These are phyloP conservation scores for Tethya wilhelma DNA, from an alignment of 37 sponge, comb jelly and placozoan species.

Conservation along the genomic window DNA sequence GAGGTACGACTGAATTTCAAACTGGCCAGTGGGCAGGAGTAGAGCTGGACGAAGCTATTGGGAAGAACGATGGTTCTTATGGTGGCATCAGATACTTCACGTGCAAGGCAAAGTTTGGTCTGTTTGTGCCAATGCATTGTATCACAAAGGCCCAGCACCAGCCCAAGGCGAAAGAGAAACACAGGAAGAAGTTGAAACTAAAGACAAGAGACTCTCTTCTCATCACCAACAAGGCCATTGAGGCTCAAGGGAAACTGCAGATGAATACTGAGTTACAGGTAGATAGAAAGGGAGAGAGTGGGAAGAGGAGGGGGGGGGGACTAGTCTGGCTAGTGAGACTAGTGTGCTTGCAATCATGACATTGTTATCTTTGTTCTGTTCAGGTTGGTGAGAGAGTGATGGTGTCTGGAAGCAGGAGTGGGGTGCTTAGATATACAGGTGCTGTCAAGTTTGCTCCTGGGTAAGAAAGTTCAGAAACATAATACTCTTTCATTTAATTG, in stretches of 20 bases:
- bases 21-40: conserved; percentile 90
- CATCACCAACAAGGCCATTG: conserved; percentile 43
- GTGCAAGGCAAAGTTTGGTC: conserved; percentile 84
- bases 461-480: conserved; percentile 36
- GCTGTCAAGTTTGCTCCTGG: conserved; percentile 85
- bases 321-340: neutral
- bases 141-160: conserved; percentile 22
- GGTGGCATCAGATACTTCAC: conserved; percentile 94
- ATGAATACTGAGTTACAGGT: conserved; percentile 66
- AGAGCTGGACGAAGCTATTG: conserved; percentile 85
- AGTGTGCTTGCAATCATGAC: neutral
- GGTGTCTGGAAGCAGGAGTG: conserved; percentile 61
- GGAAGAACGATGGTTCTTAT: conserved; percentile 93
- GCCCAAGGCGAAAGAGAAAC: neutral
- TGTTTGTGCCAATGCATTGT: conserved; percentile 67
- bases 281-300: neutral
- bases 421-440: conserved; percentile 79
- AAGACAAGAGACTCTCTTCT: conserved; percentile 23
- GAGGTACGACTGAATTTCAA: conserved; percentile 81
- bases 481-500: neutral
- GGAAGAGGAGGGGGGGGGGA: neutral
- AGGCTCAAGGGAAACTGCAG: conserved; percentile 50
- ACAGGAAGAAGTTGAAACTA: conserved; percentile 4
- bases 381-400: conserved; percentile 86
- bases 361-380: neutral